A percentile compares a stretch with the other conserved stretches of the same genome.
Evolutionary conservation across 1,140 invertebrate species (phyloP).

Genomic region (Ostrea denselamellosa): DNA sequence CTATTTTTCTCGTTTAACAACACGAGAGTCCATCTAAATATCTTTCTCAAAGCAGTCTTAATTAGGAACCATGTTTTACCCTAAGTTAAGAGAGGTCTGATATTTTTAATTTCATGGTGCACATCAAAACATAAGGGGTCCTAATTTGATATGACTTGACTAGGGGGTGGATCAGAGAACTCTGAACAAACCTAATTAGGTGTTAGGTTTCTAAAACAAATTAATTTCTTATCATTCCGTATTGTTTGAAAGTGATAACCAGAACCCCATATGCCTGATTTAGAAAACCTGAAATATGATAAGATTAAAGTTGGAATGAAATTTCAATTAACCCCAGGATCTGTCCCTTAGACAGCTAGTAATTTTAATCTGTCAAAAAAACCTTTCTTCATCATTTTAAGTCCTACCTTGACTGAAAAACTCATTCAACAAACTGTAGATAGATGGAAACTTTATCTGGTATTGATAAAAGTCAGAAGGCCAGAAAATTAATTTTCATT

Average conservation of each 20-base stretch:
- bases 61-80: neutral
- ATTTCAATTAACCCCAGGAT: neutral
- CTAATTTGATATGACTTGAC: slow-evolving; percentile 24
- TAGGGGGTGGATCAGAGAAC: neutral
- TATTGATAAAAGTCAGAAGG: slow-evolving; percentile 21
- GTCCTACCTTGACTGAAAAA: neutral
- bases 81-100: neutral
- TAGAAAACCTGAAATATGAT: slow-evolving; percentile 4
- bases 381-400: neutral
- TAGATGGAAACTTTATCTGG: neutral
- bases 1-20: neutral
- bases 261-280: neutral
- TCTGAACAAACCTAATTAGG: slow-evolving; percentile 12
- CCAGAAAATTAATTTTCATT: slow-evolving; percentile 41
- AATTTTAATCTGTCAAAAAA: neutral
- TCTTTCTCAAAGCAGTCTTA: slow-evolving; percentile 15
- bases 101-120: neutral
- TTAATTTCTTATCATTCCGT: slow-evolving; percentile 22
- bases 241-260: slow-evolving; percentile 33
- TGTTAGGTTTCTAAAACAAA: neutral
- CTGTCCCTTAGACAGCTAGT: neutral
- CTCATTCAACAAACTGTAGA: neutral
- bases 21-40: neutral
- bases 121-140: neutral
- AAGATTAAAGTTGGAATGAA: neutral